These are phyloP conservation scores for Dasypus novemcinctus DNA, from an alignment of 2,113 vertebrate genomes.

Conservation along the genomic window DNA sequence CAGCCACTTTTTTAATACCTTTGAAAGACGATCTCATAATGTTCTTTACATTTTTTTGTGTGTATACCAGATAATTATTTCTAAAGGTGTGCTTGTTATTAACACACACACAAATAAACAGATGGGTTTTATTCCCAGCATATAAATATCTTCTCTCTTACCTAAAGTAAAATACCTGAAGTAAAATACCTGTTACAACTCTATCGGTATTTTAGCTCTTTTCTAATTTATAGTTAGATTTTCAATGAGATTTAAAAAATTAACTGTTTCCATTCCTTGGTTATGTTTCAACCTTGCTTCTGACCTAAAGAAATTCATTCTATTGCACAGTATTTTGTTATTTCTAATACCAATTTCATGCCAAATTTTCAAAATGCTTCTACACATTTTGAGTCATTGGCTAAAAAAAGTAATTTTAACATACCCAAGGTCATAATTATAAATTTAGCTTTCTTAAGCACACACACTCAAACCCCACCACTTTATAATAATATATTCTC, in stretches of 20 bases:
- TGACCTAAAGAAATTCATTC: background rate
- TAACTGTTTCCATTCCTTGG: slow-evolving; percentile 19
- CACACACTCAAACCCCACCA: background rate
- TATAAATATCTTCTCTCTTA: background rate
- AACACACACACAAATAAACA: background rate
- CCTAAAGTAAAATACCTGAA: slow-evolving; percentile 27
- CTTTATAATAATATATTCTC: background rate
- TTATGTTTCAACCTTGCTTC: background rate
- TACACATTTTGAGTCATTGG: background rate
- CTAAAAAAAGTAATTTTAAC: background rate
- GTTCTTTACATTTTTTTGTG: slow-evolving; percentile 23
- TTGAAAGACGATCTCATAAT: slow-evolving; percentile 24
- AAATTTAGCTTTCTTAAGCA: background rate
- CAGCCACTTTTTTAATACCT: background rate
- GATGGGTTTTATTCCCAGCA: slow-evolving; percentile 11
- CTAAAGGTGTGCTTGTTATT: background rate
- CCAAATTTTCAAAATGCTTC: slow-evolving; percentile 32
- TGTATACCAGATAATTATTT: background rate
- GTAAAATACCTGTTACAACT: slow-evolving; percentile 25
- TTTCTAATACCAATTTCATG: slow-evolving; percentile 21
- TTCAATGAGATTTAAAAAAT: slow-evolving; percentile 26
- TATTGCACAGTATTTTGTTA: background rate
- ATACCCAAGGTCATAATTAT: background rate
- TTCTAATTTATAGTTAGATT: background rate
- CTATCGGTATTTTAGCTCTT: background rate